phyloP scores from a whole-genome alignment of 2,797 vertebrate species.

The Anas capensis region DNA sequence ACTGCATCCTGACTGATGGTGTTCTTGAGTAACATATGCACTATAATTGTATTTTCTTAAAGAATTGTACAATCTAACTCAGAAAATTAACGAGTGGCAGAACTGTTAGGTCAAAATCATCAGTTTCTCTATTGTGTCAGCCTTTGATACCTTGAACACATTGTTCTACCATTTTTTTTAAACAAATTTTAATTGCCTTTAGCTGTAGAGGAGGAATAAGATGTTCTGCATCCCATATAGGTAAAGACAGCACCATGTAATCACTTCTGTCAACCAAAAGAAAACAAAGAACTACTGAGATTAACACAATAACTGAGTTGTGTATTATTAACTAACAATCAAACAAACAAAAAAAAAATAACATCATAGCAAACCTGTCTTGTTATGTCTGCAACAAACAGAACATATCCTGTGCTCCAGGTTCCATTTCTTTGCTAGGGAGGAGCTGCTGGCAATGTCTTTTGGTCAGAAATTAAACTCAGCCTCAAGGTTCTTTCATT shows the following conservation, averaged over 20 bases:
- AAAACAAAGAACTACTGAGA: conserved; percentile 10
- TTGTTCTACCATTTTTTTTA: neutral
- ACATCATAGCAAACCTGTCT: neutral
- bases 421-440: neutral
- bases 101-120: neutral
- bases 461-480: neutral
- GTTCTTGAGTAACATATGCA: neutral
- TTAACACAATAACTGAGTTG: neutral
- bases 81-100: neutral
- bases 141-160: neutral
- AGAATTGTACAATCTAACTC: neutral
- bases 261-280: neutral
- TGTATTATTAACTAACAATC: neutral
- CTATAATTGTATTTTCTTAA: neutral
- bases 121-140: neutral
- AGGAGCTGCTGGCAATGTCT: neutral
- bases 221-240: neutral
- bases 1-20: neutral
- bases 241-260: neutral
- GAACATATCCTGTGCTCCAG: neutral
- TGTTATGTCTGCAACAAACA: neutral
- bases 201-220: neutral
- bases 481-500: neutral
- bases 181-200: neutral
- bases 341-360: neutral